A percentile compares a stretch with the other conserved stretches of the same genome.
Conservation (phyloP, 2,113 vertebrate genomes). For the Perca fluviatilis region DNA sequence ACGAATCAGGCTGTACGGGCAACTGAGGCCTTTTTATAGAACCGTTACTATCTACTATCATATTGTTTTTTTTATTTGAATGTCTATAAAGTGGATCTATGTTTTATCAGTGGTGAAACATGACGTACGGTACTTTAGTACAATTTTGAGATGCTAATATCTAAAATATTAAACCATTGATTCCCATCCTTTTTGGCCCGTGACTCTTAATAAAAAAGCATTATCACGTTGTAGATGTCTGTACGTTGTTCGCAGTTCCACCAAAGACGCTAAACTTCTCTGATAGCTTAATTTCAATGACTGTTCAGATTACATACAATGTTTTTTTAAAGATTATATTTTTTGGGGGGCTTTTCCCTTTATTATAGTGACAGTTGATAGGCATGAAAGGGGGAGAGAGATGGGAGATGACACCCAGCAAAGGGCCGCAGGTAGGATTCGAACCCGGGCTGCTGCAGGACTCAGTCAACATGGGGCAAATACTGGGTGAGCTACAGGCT, state of each 20-base stretch:
- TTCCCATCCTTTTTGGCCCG: neutral
- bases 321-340: no score
- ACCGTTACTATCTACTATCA: neutral
- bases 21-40: neutral
- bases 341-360: no score
- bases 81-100: neutral
- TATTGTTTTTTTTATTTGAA: constrained; percentile 2
- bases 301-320: no score
- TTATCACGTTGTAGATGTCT: neutral
- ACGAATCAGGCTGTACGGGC: constrained; percentile 17
- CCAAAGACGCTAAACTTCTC: neutral
- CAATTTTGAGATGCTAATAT: neutral
- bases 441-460: no score
- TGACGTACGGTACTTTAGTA: neutral
- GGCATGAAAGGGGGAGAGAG: no score
- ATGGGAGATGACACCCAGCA: no score
- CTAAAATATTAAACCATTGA: neutral
- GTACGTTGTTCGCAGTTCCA: neutral
- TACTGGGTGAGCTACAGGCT: no score
- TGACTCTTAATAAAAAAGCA: no score
- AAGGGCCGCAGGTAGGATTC: no score
- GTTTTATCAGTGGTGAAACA: neutral
- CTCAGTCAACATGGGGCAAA: no score
- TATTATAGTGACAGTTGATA: no score
- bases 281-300: no score